These are phyloP conservation scores for Sminthopsis crassicaudata DNA, from an alignment of 2,113 vertebrate genomes.

Conservation along the genomic window DNA sequence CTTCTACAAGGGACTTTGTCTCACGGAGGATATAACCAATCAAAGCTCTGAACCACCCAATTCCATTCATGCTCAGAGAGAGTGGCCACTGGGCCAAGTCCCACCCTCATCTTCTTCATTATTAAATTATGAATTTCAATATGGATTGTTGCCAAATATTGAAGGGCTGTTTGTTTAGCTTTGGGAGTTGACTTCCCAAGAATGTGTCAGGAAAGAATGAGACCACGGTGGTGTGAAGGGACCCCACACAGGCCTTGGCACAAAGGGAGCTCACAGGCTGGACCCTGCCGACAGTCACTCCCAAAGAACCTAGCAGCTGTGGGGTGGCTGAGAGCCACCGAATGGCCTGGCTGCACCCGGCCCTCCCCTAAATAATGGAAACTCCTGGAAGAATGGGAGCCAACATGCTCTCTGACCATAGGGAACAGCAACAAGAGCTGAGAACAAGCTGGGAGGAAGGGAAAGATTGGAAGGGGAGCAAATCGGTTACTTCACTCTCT, in stretches of 20 bases:
- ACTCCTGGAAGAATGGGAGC: not conserved
- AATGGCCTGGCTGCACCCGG: constrained; percentile 3
- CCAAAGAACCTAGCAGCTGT: constrained; percentile 43
- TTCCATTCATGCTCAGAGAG: not conserved
- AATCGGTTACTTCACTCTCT: not conserved
- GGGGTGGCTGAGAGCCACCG: not conserved
- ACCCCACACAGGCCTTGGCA: constrained; percentile 52
- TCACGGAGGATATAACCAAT: not conserved
- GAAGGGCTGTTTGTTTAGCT: constrained; percentile 49
- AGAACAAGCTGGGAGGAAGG: not conserved
- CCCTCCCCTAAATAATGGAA: constrained; percentile 22
- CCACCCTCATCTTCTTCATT: not conserved
- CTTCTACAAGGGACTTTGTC: not conserved
- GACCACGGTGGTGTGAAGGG: not conserved
- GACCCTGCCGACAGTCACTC: not conserved
- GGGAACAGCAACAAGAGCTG: not conserved
- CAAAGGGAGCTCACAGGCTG: not conserved
- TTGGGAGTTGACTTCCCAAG: constrained; percentile 59
- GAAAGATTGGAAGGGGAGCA: not conserved
- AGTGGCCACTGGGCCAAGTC: not conserved
- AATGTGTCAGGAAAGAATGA: constrained; percentile 37
- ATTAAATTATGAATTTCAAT: not conserved
- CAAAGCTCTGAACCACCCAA: not conserved
- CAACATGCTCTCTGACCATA: not conserved
- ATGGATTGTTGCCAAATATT: constrained; percentile 7